phyloP scores from a whole-genome alignment of 2,113 vertebrate genomes.

The Mastomys natalensis region DNA sequence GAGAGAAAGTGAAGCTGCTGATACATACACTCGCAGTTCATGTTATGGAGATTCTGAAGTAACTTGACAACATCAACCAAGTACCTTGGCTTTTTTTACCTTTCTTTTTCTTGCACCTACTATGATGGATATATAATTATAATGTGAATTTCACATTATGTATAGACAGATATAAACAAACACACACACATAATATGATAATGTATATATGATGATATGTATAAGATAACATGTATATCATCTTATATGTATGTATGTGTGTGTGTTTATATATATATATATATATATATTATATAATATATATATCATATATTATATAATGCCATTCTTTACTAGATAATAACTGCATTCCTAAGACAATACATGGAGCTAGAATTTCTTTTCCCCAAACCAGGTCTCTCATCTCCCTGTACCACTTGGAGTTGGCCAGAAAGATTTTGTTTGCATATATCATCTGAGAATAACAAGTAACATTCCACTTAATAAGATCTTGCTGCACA shows the following conservation, averaged over 20 bases:
- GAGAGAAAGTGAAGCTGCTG: not conserved
- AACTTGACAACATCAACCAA: not conserved
- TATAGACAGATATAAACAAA: not conserved
- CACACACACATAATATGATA: not conserved
- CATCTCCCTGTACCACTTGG: not conserved
- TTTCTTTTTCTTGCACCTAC: not conserved
- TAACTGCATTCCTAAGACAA: not conserved
- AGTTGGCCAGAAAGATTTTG: not conserved
- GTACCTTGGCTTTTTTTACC: not conserved
- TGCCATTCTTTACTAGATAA: not conserved
- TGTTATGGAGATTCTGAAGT: not conserved
- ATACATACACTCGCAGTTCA: not conserved
- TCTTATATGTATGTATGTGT: too few species aligned
- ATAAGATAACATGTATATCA: not conserved
- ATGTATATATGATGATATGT: not conserved
- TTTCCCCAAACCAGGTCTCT: not conserved
- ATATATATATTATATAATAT: not conserved
- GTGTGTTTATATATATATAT: not conserved
- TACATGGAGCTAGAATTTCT: not conserved
- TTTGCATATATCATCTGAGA: not conserved
- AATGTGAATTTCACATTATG: not conserved
- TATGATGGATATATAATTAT: not conserved
- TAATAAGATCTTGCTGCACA: not conserved
- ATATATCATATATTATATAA: not conserved
- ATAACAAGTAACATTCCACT: not conserved